Conservation (phyloP, 2,888 invertebrate genomes). For the Desoria tigrina region DNA sequence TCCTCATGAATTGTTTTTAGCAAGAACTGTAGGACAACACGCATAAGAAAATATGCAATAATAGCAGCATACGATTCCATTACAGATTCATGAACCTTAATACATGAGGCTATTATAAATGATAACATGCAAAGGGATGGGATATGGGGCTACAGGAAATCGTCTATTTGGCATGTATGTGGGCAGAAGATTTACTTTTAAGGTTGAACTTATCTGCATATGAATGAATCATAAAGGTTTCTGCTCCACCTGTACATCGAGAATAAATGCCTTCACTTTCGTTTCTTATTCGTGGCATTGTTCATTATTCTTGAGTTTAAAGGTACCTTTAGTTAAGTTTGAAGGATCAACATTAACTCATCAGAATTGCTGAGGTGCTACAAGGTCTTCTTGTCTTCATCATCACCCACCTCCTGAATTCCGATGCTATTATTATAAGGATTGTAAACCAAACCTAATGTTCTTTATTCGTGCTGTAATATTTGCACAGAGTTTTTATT, state of each 20-base stretch:
- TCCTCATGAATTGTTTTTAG: too few species aligned
- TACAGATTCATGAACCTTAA: too few species aligned
- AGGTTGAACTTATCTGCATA: conserved; percentile 8
- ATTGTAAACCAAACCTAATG: too few species aligned
- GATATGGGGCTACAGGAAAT: conserved; percentile 2
- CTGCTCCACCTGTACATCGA: neutral
- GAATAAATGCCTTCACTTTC: conserved; percentile 11
- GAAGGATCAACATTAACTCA: conserved; percentile 19
- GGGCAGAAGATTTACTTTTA: conserved; percentile 13
- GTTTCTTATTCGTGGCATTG: neutral
- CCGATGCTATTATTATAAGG: too few species aligned
- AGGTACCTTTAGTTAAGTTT: conserved; percentile 13
- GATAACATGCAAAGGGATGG: too few species aligned
- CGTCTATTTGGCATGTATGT: neutral
- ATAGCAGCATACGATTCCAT: too few species aligned
- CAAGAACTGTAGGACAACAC: too few species aligned
- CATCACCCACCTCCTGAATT: conserved; percentile 16
- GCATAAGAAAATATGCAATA: too few species aligned
- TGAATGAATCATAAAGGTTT: neutral
- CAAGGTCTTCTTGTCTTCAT: conserved; percentile 16
- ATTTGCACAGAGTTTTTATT: neutral
- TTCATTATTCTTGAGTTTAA: conserved; percentile 1
- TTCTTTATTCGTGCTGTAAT: too few species aligned
- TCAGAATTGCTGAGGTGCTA: conserved; percentile 16
- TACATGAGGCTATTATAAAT: too few species aligned